Conservation (phyloP, 2,888 invertebrate genomes). For the Acronicta aceris region DNA sequence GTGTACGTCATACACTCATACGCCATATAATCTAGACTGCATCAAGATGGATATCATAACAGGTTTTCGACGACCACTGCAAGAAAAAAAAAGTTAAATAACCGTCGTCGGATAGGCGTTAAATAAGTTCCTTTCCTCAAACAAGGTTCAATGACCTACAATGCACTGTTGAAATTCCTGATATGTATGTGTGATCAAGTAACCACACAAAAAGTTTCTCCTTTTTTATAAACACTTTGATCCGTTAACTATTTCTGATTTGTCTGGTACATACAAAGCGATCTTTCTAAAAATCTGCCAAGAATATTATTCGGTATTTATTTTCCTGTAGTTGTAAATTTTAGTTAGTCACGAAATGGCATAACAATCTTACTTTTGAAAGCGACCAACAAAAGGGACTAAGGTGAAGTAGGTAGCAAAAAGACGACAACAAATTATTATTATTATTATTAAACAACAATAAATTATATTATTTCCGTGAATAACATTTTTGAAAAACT, state of each 20-base stretch:
- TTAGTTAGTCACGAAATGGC: no score
- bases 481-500: no score
- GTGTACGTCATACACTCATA: conserved; percentile 3
- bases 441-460: no score
- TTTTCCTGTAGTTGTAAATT: no score
- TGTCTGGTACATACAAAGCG: conserved; percentile 16
- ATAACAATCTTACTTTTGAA: no score
- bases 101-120: conserved; percentile 42
- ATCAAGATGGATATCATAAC: conserved; percentile 60
- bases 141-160: conserved; percentile 44
- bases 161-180: conserved; percentile 28
- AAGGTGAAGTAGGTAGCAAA: no score
- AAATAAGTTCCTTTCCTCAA: conserved; percentile 47
- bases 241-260: conserved; percentile 8
- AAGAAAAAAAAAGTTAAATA: conserved; percentile 52
- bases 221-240: conserved; percentile 26
- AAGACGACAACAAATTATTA: no score
- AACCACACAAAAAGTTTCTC: conserved; percentile 21
- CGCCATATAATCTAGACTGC: conserved; percentile 22
- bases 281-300: background rate
- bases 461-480: no score
- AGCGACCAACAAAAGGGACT: no score
- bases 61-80: conserved; percentile 55
- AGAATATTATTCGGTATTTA: no score
- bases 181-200: conserved; percentile 21